Base-by-base conservation (phyloP, 2,888 invertebrate species). In the Drosophila paramelanica region DNA sequence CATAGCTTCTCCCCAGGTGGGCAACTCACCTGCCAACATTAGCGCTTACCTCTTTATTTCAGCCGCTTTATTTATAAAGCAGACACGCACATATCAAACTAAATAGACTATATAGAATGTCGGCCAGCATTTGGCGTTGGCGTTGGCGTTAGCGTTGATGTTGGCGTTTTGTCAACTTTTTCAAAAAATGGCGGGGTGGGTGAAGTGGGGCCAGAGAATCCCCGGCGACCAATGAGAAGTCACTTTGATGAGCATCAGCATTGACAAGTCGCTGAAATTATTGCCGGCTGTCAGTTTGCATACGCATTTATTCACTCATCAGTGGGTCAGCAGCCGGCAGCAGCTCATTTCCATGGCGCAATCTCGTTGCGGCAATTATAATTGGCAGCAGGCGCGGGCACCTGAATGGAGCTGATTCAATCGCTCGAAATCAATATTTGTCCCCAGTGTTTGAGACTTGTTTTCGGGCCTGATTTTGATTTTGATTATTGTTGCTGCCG, bases 171-270 rank as follows among this genome's bases (percentile, higher is more conserved):
- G 88, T 88, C 88, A 88, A 88, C 70, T 58, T 76, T 77, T 64
- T 41, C 46, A 61, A 11, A 20, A 17, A 20, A 31, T 27, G 31
- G 52, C 10, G 53, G 66, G 62, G 52, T 23, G 56, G 27, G 31
- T 1, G 10, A 17, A 17, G 17, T 17, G 31, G 8, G 13, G 51
- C 31, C 39, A 58, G 42, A 52, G 13, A 55, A 59, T 65, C 50
- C 45, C 47, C 62, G 20, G 51, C 53, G 75, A 42, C 42, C 57
- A 52, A 64, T 76, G 65, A 69, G 23, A 68, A 88, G 77, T 79
- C 87, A 75, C 83, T 86, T 86, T 86, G 83, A 83, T 86, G 88
- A 80, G 81, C 83, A 88, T 86, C 81, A 59, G 70, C 77, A 88
- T 77, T 84, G 84, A 84, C 84, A 84, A 78, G 76, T 88, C 72